These are phyloP conservation scores for Cerceris ruficornis DNA, from an alignment of 2,888 invertebrate genomes.

Conservation along the genomic window DNA sequence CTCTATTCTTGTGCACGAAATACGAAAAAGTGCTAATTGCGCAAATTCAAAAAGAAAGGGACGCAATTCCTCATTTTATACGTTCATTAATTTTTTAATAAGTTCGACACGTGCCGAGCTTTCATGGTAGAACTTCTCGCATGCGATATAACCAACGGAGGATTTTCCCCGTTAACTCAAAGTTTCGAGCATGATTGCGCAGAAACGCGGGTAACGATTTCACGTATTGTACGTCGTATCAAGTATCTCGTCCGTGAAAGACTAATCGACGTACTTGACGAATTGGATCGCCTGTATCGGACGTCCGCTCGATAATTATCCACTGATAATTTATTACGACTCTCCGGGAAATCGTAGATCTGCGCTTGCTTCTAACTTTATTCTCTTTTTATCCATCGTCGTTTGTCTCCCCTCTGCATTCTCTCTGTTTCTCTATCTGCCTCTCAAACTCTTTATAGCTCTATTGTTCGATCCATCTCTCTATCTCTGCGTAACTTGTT, in stretches of 20 bases:
- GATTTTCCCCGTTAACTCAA: neutral
- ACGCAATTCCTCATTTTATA: no score
- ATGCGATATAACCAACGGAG: neutral
- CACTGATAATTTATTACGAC: conserved; percentile 48
- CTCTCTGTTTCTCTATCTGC: neutral
- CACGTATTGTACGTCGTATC: conserved; percentile 19
- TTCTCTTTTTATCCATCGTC: neutral
- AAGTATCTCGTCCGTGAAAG: conserved; percentile 35
- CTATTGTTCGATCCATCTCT: no score
- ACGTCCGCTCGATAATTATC: conserved; percentile 46
- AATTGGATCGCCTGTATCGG: conserved; percentile 36
- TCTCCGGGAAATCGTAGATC: conserved; percentile 20
- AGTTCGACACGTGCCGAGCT: neutral
- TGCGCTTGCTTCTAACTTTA: neutral
- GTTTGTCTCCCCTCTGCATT: neutral
- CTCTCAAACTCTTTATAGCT: no score
- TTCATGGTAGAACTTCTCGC: neutral
- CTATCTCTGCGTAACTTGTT: no score
- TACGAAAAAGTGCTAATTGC: no score
- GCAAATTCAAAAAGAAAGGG: no score
- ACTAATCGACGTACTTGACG: conserved; percentile 45
- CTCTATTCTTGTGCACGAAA: no score
- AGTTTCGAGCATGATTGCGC: conserved; percentile 10
- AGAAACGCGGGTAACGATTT: conserved; percentile 28
- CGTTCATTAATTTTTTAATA: neutral